Evolutionary conservation across 2,888 invertebrate species (phyloP), one percentile per base, ranked within the genome.

Genomic region (Diadegma fenestrale): DNA sequence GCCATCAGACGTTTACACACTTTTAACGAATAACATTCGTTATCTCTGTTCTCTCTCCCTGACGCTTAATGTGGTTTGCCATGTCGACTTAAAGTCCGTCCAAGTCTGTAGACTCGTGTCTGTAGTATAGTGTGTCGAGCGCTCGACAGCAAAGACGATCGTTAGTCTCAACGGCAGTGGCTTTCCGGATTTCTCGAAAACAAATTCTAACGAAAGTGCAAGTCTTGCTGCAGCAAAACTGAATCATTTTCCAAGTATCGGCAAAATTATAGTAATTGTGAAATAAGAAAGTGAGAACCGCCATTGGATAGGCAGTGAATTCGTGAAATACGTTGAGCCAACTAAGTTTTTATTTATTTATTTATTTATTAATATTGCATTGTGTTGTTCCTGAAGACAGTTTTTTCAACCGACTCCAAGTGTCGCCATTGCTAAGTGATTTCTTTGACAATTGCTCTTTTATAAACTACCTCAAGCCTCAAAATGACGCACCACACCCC

Each of bases 21-120:
- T 86, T 86, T 85, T 86, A 78, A 83, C 83, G 68, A 86, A 84
- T 77, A 80, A 63, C 86, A 85, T 77, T 89, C 85, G 90, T 90
- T 90, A 82, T 85, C 85, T 68, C 19, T 68, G 58, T 85, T 61
- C 84, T 80, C 82, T 82, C 82, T 61, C 66, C 63, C 69, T 82
- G 73, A 43, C 37, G 41, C 22, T 63, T 26, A n/a, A 54, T 43
- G 78, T 69, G 45, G 30, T 69, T 78, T 43, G 48, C 58, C 54
- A 61, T 61, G 73, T 58, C 78, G 68, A 68, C 81, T 73, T 76
- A 22, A 22, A 76, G 84, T 84, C 80, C 58, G 73, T 69, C 84
- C 73, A 84, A 66, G 78, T 78, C 48, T 33, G 58, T 61, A 58
- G 72, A 51, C 80, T 81, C 48, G 73, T 73, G 73, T n/a, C 61